These are phyloP conservation scores for Diadegma fenestrale DNA, from an alignment of 2,888 invertebrate species.

Conservation along the genomic window DNA sequence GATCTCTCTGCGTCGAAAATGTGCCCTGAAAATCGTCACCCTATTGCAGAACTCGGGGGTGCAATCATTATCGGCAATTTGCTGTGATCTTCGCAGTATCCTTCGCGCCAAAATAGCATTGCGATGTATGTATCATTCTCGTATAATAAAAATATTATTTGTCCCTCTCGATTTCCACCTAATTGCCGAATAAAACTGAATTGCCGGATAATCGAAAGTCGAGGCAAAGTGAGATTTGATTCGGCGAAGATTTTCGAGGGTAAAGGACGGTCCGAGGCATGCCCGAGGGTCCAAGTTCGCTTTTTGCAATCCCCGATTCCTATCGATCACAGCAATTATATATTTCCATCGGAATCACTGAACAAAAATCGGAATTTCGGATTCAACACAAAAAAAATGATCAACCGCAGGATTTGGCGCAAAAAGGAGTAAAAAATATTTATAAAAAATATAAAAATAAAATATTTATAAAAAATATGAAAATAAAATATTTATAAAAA, in stretches of 20 bases:
- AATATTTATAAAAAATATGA: too few species aligned
- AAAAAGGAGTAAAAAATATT: too few species aligned
- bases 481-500: too few species aligned
- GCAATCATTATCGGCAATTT: constrained; percentile 75
- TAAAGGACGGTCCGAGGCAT: background rate
- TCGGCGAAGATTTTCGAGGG: constrained; percentile 35
- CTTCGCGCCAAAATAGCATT: constrained; percentile 25
- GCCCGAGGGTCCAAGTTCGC: background rate
- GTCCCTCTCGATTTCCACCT: background rate
- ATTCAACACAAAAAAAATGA: too few species aligned
- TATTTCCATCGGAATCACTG: background rate
- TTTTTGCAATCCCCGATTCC: background rate
- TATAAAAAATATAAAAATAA: too few species aligned
- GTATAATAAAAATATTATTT: constrained; percentile 29
- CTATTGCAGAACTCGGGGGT: constrained; percentile 36
- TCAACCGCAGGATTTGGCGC: too few species aligned
- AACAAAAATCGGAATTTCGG: background rate
- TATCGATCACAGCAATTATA: constrained; percentile 1
- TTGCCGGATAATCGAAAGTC: constrained; percentile 37
- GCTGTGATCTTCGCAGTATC: constrained; percentile 60
- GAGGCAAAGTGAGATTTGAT: constrained; percentile 42
- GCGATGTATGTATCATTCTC: constrained; percentile 35
- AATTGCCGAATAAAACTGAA: constrained; percentile 24
- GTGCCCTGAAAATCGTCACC: constrained; percentile 67
- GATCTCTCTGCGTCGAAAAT: constrained; percentile 58